Conservation (phyloP, 2,888 invertebrate genomes). For the Cheilosia vernalis region DNA sequence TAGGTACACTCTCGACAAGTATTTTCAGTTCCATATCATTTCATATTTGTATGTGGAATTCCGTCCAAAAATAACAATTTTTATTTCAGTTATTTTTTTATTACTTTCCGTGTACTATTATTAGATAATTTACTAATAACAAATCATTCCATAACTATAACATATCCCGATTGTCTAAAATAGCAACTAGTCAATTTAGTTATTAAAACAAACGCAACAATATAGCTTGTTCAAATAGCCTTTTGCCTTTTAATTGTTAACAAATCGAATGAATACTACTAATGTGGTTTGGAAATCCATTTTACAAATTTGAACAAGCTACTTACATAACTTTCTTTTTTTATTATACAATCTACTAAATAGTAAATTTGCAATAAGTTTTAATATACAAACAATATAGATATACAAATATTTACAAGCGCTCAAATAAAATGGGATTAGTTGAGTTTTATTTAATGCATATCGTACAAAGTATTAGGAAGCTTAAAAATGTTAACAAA, state of each 20-base stretch:
- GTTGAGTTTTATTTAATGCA: background rate
- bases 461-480: conserved; percentile 16
- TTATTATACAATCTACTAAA: background rate
- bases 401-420: conserved; percentile 6
- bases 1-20: too few relatives aligned
- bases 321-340: background rate
- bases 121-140: background rate
- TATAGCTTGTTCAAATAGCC: background rate
- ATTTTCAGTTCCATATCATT: too few relatives aligned
- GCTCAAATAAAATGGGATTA: conserved; percentile 20
- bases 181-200: background rate
- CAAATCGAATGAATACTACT: too few relatives aligned
- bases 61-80: too few relatives aligned
- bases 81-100: too few relatives aligned
- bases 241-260: background rate
- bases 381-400: background rate
- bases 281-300: background rate
- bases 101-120: background rate
- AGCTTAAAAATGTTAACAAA: conserved; percentile 14
- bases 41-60: too few relatives aligned
- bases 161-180: background rate
- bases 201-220: background rate
- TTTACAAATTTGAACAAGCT: background rate
- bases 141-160: background rate
- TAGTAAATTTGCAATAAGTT: background rate